Evolutionary conservation across 2,888 invertebrate species (phyloP).

Genomic region (Aelia acuminata): DNA sequence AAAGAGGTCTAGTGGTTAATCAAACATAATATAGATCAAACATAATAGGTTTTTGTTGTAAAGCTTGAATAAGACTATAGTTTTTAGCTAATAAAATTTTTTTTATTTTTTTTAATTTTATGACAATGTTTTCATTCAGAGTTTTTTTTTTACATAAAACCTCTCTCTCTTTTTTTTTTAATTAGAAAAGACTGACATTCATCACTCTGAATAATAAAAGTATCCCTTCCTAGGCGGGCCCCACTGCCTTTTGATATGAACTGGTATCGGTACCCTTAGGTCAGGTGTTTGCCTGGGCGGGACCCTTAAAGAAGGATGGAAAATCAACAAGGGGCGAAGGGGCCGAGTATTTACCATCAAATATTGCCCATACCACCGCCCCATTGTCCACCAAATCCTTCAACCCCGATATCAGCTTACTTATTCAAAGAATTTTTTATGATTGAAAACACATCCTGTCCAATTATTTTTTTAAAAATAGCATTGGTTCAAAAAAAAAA

Average conservation of each 20-base stretch:
- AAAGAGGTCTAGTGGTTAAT: too few species aligned
- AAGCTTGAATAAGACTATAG: too few species aligned
- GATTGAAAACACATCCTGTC: neutral
- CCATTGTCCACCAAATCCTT: neutral
- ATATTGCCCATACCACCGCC: neutral
- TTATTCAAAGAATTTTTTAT: neutral
- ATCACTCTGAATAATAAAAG: neutral
- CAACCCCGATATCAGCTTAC: neutral
- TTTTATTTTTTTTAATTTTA: too few species aligned
- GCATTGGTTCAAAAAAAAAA: neutral
- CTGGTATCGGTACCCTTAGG: neutral
- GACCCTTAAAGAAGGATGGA: slow-evolving; percentile 23
- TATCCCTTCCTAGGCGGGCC: neutral
- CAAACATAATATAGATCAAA: too few species aligned
- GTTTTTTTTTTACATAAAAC: too few species aligned
- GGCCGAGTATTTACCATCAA: slow-evolving; percentile 28
- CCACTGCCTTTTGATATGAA: neutral
- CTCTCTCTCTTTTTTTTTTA: neutral
- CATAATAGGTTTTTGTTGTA: too few species aligned
- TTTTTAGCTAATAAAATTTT: too few species aligned
- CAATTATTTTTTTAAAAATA: neutral
- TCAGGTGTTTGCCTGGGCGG: neutral
- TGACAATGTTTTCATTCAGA: too few species aligned
- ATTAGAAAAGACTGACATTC: neutral
- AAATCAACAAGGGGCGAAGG: neutral